Conservation (phyloP, 1,140 invertebrate species). For the Lamellibrachia luymesi region DNA sequence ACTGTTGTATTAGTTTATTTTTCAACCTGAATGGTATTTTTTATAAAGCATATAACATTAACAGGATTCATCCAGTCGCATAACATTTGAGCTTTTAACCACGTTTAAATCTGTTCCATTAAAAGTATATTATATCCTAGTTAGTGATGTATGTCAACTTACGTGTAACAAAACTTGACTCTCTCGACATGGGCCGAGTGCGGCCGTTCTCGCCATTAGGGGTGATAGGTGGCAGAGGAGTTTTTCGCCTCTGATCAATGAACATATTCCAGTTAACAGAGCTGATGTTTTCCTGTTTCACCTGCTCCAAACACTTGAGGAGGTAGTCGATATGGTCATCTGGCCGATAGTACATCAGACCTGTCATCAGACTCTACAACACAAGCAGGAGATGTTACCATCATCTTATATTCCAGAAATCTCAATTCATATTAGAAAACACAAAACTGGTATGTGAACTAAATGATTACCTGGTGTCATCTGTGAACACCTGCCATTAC, state of each 20-base stretch:
- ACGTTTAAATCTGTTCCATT: background rate
- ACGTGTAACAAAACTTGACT: conserved; percentile 15
- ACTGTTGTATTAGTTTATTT: too few species aligned
- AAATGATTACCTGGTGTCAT: too few species aligned
- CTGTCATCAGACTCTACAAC: conserved; percentile 56
- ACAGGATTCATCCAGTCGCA: background rate
- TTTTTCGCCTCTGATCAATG: conserved; percentile 43
- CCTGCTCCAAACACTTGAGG: conserved; percentile 49
- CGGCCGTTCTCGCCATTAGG: conserved; percentile 29
- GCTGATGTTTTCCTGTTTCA: conserved; percentile 45
- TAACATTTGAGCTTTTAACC: background rate
- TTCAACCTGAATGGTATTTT: too few species aligned
- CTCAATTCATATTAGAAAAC: too few species aligned
- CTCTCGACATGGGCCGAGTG: background rate
- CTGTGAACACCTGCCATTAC: too few species aligned
- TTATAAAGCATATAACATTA: too few species aligned
- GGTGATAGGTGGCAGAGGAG: conserved; percentile 48
- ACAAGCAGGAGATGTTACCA: background rate
- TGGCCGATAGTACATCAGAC: conserved; percentile 56
- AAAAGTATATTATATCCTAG: background rate
- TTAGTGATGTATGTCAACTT: background rate
- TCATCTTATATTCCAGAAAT: too few species aligned
- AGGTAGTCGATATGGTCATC: conserved; percentile 54
- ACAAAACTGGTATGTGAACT: too few species aligned
- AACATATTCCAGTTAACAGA: conserved; percentile 52